These are phyloP conservation scores for Zelleria hepariella DNA, from an alignment of 2,888 invertebrate genomes.

Conservation along the genomic window DNA sequence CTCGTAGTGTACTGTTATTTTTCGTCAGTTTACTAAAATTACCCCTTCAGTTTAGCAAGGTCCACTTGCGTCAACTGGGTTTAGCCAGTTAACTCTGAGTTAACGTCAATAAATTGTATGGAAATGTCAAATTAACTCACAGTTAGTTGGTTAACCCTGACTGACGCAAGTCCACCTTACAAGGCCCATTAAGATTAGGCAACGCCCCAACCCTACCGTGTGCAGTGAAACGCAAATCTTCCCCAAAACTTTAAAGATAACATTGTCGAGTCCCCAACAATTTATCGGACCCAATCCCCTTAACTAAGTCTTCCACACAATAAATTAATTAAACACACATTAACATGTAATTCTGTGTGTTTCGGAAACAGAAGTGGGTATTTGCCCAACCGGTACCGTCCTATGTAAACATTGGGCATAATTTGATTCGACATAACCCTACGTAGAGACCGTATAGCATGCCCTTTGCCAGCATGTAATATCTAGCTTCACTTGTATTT, in stretches of 20 bases:
- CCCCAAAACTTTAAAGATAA: neutral
- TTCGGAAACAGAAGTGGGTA: constrained; percentile 28
- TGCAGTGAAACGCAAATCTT: neutral
- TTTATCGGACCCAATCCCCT: neutral
- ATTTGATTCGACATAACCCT: constrained; percentile 5
- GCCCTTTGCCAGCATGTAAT: neutral
- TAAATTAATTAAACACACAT: constrained; percentile 58
- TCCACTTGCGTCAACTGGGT: too few species aligned
- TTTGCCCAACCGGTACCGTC: constrained; percentile 31
- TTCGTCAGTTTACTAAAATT: too few species aligned
- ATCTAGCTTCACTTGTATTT: neutral
- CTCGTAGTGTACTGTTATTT: too few species aligned
- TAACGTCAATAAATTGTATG: too few species aligned
- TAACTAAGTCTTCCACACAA: constrained; percentile 28
- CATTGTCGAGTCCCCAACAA: neutral
- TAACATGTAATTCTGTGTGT: constrained; percentile 30
- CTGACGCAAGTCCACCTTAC: too few species aligned
- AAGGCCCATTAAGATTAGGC: neutral
- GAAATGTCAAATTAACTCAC: too few species aligned
- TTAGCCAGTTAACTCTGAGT: too few species aligned
- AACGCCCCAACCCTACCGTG: neutral
- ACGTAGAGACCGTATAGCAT: neutral
- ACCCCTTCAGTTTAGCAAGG: too few species aligned
- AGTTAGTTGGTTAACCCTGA: too few species aligned
- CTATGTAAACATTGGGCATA: constrained; percentile 34